phyloP scores from a whole-genome alignment of 2,888 invertebrate genomes.

The Cryptophagus acutangulus region DNA sequence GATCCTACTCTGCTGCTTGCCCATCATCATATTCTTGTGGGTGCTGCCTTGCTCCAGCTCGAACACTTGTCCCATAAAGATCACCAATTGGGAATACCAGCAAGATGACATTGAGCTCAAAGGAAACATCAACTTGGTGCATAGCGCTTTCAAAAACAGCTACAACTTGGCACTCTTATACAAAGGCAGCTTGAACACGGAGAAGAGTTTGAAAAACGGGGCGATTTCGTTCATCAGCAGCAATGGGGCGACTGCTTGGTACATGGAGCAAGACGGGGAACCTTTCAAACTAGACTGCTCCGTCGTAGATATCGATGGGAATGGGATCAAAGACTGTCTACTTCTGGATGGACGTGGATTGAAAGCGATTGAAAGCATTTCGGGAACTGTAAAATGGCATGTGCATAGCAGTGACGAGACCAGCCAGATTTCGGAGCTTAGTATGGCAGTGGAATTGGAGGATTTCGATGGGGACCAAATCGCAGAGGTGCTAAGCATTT shows the following conservation, averaged over 20 bases:
- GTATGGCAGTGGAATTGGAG: conserved; percentile 66
- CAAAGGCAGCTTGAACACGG: conserved; percentile 61
- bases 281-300: conserved; percentile 71
- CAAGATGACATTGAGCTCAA: conserved; percentile 66
- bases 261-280: conserved; percentile 61
- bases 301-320: conserved; percentile 65
- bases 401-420: conserved; percentile 54
- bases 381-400: conserved; percentile 58
- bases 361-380: conserved; percentile 57
- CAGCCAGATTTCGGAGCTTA: conserved; percentile 55
- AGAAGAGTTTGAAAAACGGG: conserved; percentile 48
- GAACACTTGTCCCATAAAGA: conserved; percentile 61
- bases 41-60: conserved; percentile 69
- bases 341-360: conserved; percentile 67
- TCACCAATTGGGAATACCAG: conserved; percentile 64
- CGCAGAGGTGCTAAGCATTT: conserved; percentile 60
- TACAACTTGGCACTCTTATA: conserved; percentile 71
- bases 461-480: conserved; percentile 70
- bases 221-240: conserved; percentile 59
- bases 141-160: conserved; percentile 58
- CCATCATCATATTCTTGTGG: conserved; percentile 70
- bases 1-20: conserved; percentile 64
- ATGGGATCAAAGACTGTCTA: conserved; percentile 69
- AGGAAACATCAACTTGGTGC: conserved; percentile 65
- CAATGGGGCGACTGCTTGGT: conserved; percentile 70